Conservation (phyloP, 2,888 invertebrate genomes). For the Lucinisca nassula region DNA sequence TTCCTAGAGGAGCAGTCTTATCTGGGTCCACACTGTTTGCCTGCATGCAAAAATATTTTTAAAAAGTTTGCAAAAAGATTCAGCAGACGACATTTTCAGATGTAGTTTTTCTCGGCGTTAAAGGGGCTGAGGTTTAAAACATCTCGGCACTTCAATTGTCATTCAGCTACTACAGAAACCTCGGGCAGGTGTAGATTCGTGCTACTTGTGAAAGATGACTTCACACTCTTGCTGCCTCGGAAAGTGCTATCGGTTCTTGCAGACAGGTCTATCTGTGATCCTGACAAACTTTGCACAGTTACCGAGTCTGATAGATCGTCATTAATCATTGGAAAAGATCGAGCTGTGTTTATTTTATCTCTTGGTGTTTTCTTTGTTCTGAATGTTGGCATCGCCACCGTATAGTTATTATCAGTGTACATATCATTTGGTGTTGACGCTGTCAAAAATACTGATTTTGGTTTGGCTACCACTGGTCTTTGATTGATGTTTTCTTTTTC, state of each 20-base stretch:
- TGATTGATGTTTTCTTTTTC: background rate
- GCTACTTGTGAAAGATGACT: background rate
- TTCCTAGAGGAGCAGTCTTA: too few relatives aligned
- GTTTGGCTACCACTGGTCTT: background rate
- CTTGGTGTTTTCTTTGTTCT: background rate
- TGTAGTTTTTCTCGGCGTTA: too few relatives aligned
- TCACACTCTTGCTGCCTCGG: background rate
- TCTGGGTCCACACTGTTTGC: too few relatives aligned
- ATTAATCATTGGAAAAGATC: background rate
- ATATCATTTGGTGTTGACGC: slow-evolving; percentile 58
- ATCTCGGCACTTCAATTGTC: background rate
- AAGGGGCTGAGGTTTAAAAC: too few relatives aligned
- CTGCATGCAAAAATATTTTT: too few relatives aligned
- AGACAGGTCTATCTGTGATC: background rate
- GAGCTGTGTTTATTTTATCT: background rate
- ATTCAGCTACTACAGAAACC: background rate
- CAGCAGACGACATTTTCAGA: too few relatives aligned
- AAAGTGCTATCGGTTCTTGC: background rate
- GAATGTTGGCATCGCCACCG: background rate
- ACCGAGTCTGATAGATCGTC: background rate
- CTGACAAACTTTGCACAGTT: background rate
- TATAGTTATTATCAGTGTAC: background rate
- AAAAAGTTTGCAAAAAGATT: too few relatives aligned
- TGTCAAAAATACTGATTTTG: slow-evolving; percentile 47
- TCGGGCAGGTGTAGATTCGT: background rate